phyloP scores from a whole-genome alignment of 2,113 vertebrate genomes.

The Deroptyus accipitrinus region DNA sequence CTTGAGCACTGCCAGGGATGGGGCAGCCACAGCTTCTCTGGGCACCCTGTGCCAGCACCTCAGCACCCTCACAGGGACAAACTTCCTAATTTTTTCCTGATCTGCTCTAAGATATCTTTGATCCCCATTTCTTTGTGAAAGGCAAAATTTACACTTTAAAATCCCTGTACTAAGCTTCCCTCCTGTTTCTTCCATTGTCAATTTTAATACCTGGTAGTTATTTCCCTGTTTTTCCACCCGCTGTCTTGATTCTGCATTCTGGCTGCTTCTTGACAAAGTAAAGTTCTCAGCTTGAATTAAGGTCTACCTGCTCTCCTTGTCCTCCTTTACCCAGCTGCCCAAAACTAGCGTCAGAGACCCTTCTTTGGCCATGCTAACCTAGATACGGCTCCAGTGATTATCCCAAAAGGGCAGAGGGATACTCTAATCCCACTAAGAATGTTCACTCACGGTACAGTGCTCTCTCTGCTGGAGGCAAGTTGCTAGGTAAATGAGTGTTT shows the following conservation, averaged over 20 bases:
- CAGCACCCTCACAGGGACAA: neutral
- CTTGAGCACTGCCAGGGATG: no score
- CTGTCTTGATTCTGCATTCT: neutral
- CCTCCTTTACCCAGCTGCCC: neutral
- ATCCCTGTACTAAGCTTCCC: neutral
- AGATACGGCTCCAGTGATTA: neutral
- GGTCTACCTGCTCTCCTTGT: neutral
- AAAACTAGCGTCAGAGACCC: fast-evolving
- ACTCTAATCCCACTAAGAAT: neutral
- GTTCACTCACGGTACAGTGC: neutral
- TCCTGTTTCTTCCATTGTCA: neutral
- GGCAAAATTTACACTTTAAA: neutral
- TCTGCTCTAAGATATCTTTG: neutral
- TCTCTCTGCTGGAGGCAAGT: neutral
- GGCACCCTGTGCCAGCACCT: neutral
- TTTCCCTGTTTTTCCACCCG: neutral
- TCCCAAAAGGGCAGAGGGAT: neutral
- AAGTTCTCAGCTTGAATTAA: neutral
- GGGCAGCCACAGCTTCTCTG: no score
- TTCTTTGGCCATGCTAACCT: neutral
- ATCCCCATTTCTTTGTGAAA: neutral
- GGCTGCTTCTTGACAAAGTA: neutral
- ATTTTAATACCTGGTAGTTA: neutral
- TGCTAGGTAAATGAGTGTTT: fast-evolving
- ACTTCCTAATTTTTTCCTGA: neutral